Evolutionary conservation across 2,113 vertebrate genomes (phyloP).

Genomic region (Lynx canadensis): DNA sequence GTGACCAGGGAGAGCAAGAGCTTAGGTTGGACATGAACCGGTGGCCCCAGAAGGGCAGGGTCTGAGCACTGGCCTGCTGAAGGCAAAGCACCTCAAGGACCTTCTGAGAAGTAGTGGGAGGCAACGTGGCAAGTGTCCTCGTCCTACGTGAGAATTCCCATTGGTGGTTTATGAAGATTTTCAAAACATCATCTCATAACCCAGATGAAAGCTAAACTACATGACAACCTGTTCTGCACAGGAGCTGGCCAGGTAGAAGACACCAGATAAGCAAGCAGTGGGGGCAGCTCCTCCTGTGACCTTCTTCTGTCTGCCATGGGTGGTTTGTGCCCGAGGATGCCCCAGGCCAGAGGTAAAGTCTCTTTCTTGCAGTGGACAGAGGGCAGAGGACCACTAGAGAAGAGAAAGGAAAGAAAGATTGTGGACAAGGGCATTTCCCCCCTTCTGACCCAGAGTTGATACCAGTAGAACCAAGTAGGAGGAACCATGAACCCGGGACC

Average conservation of each 20-base stretch:
- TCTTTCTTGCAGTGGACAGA: background rate
- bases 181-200: background rate
- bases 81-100: background rate
- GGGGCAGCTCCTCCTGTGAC: background rate
- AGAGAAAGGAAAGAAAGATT: background rate
- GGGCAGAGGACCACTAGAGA: background rate
- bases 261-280: background rate
- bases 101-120: background rate
- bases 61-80: background rate
- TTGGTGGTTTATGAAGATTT: background rate
- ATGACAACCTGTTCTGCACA: background rate
- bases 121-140: no score
- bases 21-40: background rate
- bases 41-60: background rate
- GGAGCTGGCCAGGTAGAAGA: background rate
- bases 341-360: rapidly evolving
- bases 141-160: background rate
- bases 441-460: background rate
- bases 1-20: background rate
- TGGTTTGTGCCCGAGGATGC: background rate
- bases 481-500: background rate
- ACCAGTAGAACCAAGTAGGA: background rate
- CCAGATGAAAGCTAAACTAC: background rate
- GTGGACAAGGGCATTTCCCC: background rate
- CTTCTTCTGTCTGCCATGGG: background rate